Conservation (phyloP, 2,888 invertebrate genomes). For the Conchocele bisecta region DNA sequence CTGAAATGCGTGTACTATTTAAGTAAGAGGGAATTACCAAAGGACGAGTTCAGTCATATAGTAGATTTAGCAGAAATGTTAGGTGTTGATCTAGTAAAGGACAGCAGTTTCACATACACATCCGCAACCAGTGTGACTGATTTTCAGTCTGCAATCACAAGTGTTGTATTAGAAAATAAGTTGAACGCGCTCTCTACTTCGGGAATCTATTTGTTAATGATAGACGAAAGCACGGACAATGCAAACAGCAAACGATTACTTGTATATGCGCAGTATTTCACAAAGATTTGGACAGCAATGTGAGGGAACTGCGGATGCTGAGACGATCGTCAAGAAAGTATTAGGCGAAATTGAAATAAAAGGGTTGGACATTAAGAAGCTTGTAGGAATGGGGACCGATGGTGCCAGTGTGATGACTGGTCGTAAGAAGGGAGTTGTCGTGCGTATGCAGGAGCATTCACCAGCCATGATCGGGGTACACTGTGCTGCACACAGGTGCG, state of each 20-base stretch:
- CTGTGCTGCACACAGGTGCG: constrained; percentile 38
- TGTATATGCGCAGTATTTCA: constrained; percentile 28
- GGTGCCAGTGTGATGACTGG: constrained; percentile 51
- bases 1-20: constrained; percentile 6
- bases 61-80: constrained; percentile 4
- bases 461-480: constrained; percentile 32
- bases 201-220: not conserved
- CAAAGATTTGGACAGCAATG: no score
- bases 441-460: constrained; percentile 1
- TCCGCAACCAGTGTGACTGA: constrained; percentile 20
- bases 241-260: constrained; percentile 29
- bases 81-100: not conserved
- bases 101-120: no score
- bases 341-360: constrained; percentile 24
- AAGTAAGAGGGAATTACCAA: constrained; percentile 18
- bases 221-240: constrained; percentile 40
- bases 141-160: constrained; percentile 20
- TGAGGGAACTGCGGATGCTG: constrained; percentile 28
- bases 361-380: constrained; percentile 27
- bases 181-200: not conserved
- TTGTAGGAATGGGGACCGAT: constrained; percentile 46
- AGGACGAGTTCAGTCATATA: constrained; percentile 14
- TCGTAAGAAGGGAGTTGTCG: constrained; percentile 27
- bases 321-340: constrained; percentile 18
- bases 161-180: constrained; percentile 16